Percentiles rank a stretch among this genome's conserved stretches.
phyloP scores from a whole-genome alignment of 92 coral and sea anemone genomes.

The Virgularia gustaviana region DNA sequence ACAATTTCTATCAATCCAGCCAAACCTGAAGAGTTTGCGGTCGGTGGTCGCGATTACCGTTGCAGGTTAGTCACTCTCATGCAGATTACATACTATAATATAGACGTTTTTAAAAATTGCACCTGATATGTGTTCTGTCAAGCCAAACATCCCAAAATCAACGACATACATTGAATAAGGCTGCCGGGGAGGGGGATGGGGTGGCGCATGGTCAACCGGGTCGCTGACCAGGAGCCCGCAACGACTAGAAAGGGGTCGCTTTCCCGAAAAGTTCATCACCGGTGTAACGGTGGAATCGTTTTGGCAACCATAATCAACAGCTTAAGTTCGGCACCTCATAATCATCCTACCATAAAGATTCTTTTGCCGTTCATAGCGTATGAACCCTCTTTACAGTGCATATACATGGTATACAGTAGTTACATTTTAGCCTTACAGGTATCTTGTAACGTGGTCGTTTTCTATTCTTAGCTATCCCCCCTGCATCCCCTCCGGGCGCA shows the following conservation, averaged over 20 bases:
- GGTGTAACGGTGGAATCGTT: not conserved
- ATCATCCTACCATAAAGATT: too few relatives aligned
- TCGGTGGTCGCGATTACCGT: constrained; percentile 89
- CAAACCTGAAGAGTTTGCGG: constrained; percentile 88
- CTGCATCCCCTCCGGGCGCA: too few relatives aligned
- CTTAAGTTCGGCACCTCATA: too few relatives aligned
- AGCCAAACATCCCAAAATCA: not conserved
- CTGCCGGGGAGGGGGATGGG: not conserved
- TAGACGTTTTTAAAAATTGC: not conserved
- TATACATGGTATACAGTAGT: not conserved
- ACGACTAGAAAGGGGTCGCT: not conserved
- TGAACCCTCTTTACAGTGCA: not conserved
- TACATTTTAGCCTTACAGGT: not conserved
- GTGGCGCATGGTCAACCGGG: not conserved
- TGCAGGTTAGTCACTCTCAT: constrained; percentile 58
- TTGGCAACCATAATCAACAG: not conserved
- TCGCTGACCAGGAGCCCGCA: not conserved
- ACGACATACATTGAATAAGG: not conserved
- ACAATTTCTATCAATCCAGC: constrained; percentile 86
- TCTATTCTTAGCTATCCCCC: too few relatives aligned
- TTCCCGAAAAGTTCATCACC: too few relatives aligned
- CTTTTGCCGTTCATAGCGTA: not conserved
- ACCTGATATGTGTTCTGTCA: not conserved
- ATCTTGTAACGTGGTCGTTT: not conserved
- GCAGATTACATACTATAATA: not conserved